Evolutionary conservation across 2,113 vertebrate species (phyloP), one percentile per base, ranked within the genome.

Genomic region (Python bivittatus): DNA sequence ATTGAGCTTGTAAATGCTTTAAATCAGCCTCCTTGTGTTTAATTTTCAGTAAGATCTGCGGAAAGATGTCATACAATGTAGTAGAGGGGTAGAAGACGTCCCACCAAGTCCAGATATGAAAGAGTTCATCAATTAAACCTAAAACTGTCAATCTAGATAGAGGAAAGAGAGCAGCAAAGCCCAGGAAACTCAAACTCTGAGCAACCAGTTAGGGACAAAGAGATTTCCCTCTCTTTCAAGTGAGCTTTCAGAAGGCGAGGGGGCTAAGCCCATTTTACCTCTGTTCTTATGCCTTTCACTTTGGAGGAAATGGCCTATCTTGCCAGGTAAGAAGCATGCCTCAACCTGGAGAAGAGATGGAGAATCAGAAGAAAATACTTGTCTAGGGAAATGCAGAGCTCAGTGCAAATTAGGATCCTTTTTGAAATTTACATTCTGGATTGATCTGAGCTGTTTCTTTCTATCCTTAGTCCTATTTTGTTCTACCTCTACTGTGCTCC

Each of bases 21-120:
- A 99, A 96, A 90, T 99, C 98, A 0, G 97, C 33, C 94, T 99
- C 99, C 94, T 99, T 99, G 44, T 98, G 96, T 88, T 88, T 98
- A 27, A 97, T 91, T 97, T 97, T 99, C 97, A 98, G 96, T 93
- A 99, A 96, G 29, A 94, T 96, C 99, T 99, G 96, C 29, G 64
- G 91, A 88, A 88, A 83, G 23, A 72, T 42, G 33, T 42, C 42
- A 33, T 42, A 42, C 72, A 79, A 7, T 42, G 33, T 79, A 42
- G 42, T 79, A 79, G 22, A 38, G 17, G 33, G 33, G 7, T 20
- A 79, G 33, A 79, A 79, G 1, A 79, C 17, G 38, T 9, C 17
- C 33, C 38, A 38, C 33, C 9, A 79, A 79, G 22, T 8, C 72
- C 72, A 42, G 7, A 79, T 1, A 42, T 79, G 72, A 22, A 79